Evolutionary conservation across 2,113 vertebrate species (phyloP).

Genomic region (Hyperoodon ampullatus): DNA sequence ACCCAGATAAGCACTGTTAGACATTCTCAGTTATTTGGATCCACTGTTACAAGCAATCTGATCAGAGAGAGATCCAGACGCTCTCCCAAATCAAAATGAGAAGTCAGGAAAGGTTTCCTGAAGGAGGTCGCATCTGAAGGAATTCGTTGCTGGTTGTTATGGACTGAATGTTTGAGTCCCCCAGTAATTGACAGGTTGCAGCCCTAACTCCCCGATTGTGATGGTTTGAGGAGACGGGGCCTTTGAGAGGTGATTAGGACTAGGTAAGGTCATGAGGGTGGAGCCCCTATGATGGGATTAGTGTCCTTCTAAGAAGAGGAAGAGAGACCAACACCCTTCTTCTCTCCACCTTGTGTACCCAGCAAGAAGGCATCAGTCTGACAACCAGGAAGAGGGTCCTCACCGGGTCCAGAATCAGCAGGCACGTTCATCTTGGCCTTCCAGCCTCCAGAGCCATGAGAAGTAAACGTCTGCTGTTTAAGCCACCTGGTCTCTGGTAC

Average conservation of each 20-base stretch:
- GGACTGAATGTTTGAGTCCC: accelerated
- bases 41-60: background rate
- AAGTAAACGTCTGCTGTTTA: background rate
- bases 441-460: background rate
- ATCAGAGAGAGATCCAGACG: background rate
- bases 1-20: background rate
- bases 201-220: accelerated
- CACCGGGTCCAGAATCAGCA: background rate
- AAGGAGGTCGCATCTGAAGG: background rate
- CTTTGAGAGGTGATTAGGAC: background rate
- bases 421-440: background rate
- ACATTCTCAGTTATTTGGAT: background rate
- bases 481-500: background rate
- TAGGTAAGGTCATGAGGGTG: background rate
- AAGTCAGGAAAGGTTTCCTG: background rate
- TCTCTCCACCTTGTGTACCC: background rate
- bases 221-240: background rate
- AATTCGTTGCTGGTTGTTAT: background rate
- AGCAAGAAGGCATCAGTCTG: background rate
- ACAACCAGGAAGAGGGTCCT: background rate
- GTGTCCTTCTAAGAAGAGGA: background rate
- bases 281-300: background rate
- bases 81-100: background rate
- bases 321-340: background rate
- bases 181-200: background rate